A percentile compares a stretch with the other conserved stretches of the same genome.
Evolutionary conservation across 2,888 invertebrate genomes (phyloP).

Genomic region (Geophilus truncorum): DNA sequence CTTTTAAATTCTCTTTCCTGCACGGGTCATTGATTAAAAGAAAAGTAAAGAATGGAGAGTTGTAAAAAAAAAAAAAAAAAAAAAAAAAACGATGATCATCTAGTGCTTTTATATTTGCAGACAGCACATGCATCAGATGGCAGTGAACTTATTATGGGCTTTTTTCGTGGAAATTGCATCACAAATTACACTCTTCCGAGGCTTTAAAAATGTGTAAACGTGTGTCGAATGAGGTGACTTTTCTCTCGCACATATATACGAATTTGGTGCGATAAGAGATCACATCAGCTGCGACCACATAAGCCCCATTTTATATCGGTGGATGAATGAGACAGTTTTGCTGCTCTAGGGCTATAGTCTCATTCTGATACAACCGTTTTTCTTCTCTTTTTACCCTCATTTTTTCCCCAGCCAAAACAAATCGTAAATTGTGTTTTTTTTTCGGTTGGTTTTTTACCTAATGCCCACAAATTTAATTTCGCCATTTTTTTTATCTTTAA

Average conservation of each 20-base stretch:
- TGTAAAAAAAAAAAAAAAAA: too few relatives aligned
- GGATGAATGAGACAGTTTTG: not conserved
- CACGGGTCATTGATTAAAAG: not conserved
- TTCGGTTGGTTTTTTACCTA: too few relatives aligned
- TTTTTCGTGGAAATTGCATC: not conserved
- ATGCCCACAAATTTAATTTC: too few relatives aligned
- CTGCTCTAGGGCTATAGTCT: not conserved
- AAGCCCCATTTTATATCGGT: not conserved
- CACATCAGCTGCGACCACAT: not conserved
- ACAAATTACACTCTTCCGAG: not conserved
- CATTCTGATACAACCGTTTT: not conserved
- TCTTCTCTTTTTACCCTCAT: not conserved
- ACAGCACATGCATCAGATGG: not conserved
- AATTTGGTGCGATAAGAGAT: not conserved
- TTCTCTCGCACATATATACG: not conserved
- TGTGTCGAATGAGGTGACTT: not conserved
- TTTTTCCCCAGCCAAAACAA: too few relatives aligned
- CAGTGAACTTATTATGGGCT: not conserved
- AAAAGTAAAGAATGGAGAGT: not conserved
- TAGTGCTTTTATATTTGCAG: not conserved
- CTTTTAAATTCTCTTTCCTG: not conserved
- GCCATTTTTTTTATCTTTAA: too few relatives aligned
- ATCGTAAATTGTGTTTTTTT: too few relatives aligned
- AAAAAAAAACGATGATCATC: not conserved
- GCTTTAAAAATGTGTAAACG: not conserved